Conservation (phyloP, 2,113 vertebrate genomes). For the Epinephelus cyanopodus region DNA sequence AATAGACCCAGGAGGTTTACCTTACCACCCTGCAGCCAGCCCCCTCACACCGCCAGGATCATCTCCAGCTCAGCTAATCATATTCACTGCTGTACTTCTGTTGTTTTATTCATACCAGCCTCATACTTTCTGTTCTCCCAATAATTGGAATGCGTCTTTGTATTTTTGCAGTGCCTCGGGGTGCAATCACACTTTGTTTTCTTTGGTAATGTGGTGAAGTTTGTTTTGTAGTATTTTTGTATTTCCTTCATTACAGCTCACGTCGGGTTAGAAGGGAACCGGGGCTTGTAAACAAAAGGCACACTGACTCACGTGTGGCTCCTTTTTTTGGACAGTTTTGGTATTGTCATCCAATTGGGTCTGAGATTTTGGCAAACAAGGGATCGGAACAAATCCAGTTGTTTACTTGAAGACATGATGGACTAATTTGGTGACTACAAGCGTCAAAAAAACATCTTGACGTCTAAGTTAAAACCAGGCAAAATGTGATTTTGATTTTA, state of each 20-base stretch:
- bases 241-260: conserved; percentile 22
- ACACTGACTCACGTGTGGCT: conserved; percentile 11
- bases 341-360: background rate
- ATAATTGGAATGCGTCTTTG: conserved; percentile 42
- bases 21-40: conserved; percentile 43
- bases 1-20: conserved; percentile 66
- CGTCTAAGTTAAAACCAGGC: background rate
- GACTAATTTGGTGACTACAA: background rate
- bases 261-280: conserved; percentile 5
- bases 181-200: conserved; percentile 43
- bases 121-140: conserved; percentile 17
- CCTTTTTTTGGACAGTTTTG: background rate
- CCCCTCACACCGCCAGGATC: conserved; percentile 14
- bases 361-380: background rate
- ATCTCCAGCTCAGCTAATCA: conserved; percentile 40
- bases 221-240: conserved; percentile 33
- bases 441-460: background rate
- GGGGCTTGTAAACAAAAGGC: conserved; percentile 14
- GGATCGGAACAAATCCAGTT: background rate
- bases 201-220: conserved; percentile 22
- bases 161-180: conserved; percentile 21
- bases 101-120: conserved; percentile 46
- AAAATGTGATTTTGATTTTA: background rate
- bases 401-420: background rate
- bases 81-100: conserved; percentile 2